Evolutionary conservation across 2,113 vertebrate genomes (phyloP).

Genomic region (Antechinus flavipes): DNA sequence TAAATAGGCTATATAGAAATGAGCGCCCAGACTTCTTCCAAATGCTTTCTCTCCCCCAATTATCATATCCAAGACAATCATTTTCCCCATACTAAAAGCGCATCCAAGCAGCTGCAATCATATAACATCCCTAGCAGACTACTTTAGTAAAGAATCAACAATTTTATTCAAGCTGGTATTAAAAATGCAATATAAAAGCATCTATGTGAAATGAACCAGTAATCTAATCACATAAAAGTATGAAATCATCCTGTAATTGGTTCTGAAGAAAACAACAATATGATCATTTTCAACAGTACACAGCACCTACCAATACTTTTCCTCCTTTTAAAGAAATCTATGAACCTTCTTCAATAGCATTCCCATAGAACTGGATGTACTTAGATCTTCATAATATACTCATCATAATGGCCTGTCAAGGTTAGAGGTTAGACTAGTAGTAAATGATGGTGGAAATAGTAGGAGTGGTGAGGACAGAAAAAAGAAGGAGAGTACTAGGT

Average conservation of each 20-base stretch:
- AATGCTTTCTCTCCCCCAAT: slow-evolving; percentile 41
- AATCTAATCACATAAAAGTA: slow-evolving; percentile 32
- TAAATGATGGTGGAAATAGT: slow-evolving; percentile 19
- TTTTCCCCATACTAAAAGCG: slow-evolving; percentile 10
- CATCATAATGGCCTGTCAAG: slow-evolving; percentile 31
- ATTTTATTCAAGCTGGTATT: slow-evolving; percentile 46
- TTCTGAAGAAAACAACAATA: slow-evolving; percentile 57
- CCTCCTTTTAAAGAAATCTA: slow-evolving; percentile 43
- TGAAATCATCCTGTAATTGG: slow-evolving; percentile 49
- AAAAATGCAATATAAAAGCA: slow-evolving; percentile 47
- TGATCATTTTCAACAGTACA: slow-evolving; percentile 60
- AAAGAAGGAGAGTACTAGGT: not conserved
- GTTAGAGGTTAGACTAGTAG: not conserved
- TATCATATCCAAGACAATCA: slow-evolving; percentile 6
- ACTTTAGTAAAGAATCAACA: slow-evolving; percentile 50
- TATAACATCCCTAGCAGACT: slow-evolving; percentile 16
- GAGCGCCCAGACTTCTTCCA: slow-evolving; percentile 45
- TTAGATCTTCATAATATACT: slow-evolving; percentile 56
- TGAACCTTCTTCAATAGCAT: slow-evolving; percentile 49
- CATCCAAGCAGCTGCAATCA: slow-evolving; percentile 43
- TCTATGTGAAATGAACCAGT: slow-evolving; percentile 43
- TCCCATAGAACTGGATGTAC: slow-evolving; percentile 35
- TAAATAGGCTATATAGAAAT: slow-evolving; percentile 56
- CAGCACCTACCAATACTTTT: slow-evolving; percentile 32
- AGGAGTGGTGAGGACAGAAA: not conserved